phyloP scores from a whole-genome alignment of 2,113 vertebrate genomes.

The Labrus mixtus region DNA sequence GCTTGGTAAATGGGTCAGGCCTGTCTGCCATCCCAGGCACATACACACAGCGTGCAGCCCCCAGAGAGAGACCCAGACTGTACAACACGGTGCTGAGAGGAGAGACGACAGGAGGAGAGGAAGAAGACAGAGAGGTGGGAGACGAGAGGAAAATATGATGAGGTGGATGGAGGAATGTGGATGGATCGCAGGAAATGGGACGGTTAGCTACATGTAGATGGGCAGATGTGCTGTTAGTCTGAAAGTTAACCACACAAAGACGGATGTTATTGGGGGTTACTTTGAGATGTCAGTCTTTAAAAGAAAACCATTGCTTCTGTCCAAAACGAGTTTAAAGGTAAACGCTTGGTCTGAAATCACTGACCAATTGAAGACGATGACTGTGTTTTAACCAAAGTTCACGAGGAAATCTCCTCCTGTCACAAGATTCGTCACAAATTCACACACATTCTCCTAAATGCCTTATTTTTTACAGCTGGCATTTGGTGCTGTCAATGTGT shows the following conservation, averaged over 20 bases:
- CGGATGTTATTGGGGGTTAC: background rate
- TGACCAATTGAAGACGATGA: too few relatives aligned
- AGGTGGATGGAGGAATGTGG: constrained; percentile 18
- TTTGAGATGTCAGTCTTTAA: too few relatives aligned
- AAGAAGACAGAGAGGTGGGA: background rate
- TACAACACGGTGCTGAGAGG: constrained; percentile 51
- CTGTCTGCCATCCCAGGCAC: constrained; percentile 64
- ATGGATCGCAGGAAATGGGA: constrained; percentile 18
- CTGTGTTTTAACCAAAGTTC: too few relatives aligned
- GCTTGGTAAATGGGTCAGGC: constrained; percentile 79
- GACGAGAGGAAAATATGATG: constrained; percentile 12
- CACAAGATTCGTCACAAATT: too few relatives aligned
- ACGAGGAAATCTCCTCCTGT: too few relatives aligned
- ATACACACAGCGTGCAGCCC: constrained; percentile 48
- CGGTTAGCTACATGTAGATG: background rate
- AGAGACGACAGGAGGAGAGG: constrained; percentile 26
- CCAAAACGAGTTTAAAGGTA: too few relatives aligned
- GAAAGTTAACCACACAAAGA: constrained; percentile 5
- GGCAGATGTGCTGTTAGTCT: constrained; percentile 1
- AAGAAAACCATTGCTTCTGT: too few relatives aligned
- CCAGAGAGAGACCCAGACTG: constrained; percentile 52
- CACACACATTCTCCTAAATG: too few relatives aligned
- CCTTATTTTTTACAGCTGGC: background rate
- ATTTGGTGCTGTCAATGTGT: too few relatives aligned
- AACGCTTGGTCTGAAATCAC: too few relatives aligned